These are phyloP conservation scores for Cryptocephalus primarius DNA, from an alignment of 2,888 invertebrate species.

Conservation along the genomic window DNA sequence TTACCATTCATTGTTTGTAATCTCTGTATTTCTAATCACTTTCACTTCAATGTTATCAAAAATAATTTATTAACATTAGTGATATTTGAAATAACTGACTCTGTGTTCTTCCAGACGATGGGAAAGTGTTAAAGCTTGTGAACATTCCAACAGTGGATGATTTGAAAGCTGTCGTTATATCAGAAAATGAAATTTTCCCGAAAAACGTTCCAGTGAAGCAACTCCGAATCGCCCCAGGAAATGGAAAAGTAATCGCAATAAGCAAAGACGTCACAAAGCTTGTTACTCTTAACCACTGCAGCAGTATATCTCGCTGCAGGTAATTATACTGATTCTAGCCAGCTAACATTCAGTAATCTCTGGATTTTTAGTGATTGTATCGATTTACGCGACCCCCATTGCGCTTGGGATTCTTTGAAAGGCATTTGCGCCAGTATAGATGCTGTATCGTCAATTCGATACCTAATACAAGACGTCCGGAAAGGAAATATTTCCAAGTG, in stretches of 20 bases:
- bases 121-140: conserved; percentile 81
- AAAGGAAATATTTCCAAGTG: conserved; percentile 55
- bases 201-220: conserved; percentile 62
- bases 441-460: conserved; percentile 31
- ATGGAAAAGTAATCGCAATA: conserved; percentile 77
- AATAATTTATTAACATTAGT: background rate
- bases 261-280: conserved; percentile 79
- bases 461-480: conserved; percentile 59
- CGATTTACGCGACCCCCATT: conserved; percentile 90
- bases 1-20: no score
- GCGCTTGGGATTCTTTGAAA: conserved; percentile 78
- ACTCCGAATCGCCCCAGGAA: conserved; percentile 61
- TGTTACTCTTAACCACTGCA: conserved; percentile 78
- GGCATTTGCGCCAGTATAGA: conserved; percentile 45
- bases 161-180: conserved; percentile 65
- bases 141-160: conserved; percentile 59
- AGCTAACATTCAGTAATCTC: no score
- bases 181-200: conserved; percentile 70
- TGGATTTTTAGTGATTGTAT: conserved; percentile 68
- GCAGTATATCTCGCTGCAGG: conserved; percentile 54
- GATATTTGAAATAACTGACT: conserved; percentile 4
- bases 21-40: no score
- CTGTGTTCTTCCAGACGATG: conserved; percentile 57
- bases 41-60: no score
- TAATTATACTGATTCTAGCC: conserved; percentile 24